Evolutionary conservation across 2,113 vertebrate species (phyloP).

Genomic region (Clarias gariepinus): DNA sequence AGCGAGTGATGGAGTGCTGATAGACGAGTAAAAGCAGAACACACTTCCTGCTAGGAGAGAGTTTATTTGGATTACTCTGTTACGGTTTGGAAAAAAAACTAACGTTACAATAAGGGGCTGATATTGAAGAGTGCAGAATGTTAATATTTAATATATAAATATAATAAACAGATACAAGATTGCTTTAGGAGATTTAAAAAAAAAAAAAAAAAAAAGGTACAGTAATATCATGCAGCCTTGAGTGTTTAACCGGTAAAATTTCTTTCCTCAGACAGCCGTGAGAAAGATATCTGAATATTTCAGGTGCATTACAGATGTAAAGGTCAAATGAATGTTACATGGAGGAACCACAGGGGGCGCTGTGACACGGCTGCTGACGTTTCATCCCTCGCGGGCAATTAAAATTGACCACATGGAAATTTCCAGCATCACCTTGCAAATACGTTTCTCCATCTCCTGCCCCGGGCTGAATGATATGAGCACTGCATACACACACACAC

Average conservation of each 20-base stretch:
- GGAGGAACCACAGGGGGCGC: constrained; percentile 20
- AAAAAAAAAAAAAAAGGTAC: background rate
- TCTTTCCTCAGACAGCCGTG: background rate
- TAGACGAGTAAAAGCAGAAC: constrained; percentile 22
- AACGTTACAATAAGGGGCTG: background rate
- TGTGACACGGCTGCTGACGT: background rate
- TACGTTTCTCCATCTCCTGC: constrained; percentile 62
- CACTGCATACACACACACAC: background rate
- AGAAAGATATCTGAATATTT: background rate
- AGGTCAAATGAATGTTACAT: background rate
- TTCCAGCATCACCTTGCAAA: constrained; percentile 72
- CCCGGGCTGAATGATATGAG: constrained; percentile 63
- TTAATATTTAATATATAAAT: background rate
- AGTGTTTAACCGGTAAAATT: background rate
- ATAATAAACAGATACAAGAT: background rate
- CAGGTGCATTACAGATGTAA: background rate
- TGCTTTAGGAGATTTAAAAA: background rate
- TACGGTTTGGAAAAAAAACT: background rate
- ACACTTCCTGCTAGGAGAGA: constrained; percentile 1
- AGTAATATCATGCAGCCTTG: background rate
- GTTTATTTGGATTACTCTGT: background rate
- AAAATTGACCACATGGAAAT: constrained; percentile 74
- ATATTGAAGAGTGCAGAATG: background rate
- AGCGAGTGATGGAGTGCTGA: constrained; percentile 44
- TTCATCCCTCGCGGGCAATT: constrained; percentile 63